phyloP scores from a whole-genome alignment of 2,888 invertebrate species.

The Shargacucullia verbasci region DNA sequence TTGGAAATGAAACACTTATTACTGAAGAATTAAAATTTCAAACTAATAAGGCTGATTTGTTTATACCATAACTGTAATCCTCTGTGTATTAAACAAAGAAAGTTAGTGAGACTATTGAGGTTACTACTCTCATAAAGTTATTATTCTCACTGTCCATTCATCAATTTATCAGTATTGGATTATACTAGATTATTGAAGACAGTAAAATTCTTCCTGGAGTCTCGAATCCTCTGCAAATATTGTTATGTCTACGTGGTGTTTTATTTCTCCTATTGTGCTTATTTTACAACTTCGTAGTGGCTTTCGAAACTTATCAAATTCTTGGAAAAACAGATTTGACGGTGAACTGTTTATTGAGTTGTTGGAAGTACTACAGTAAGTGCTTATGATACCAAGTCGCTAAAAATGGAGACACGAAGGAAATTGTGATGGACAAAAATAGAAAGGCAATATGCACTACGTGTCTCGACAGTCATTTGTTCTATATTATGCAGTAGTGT shows the following conservation, averaged over 20 bases:
- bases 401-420: conserved; percentile 31
- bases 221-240: conserved; percentile 4
- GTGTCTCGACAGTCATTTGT: conserved; percentile 22
- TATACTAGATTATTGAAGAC: neutral
- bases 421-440: conserved; percentile 39
- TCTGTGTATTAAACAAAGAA: conserved; percentile 2
- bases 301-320: conserved; percentile 2
- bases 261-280: conserved; percentile 5
- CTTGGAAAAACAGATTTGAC: conserved; percentile 19
- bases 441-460: conserved; percentile 35
- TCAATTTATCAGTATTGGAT: conserved; percentile 4
- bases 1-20: conserved; percentile 65
- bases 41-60: conserved; percentile 23
- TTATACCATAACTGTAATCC: conserved; percentile 5
- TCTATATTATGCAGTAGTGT: conserved; percentile 10
- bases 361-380: conserved; percentile 14
- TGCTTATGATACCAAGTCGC: conserved; percentile 7
- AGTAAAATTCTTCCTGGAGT: conserved; percentile 12
- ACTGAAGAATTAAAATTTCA: conserved; percentile 36
- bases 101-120: neutral
- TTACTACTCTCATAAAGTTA: conserved; percentile 12
- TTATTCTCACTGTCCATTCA: conserved; percentile 10
- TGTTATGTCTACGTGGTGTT: conserved; percentile 3
- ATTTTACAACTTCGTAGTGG: conserved; percentile 9
- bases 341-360: conserved; percentile 30